phyloP scores from a whole-genome alignment of 2,113 vertebrate species.

The Crotalus helleri region DNA sequence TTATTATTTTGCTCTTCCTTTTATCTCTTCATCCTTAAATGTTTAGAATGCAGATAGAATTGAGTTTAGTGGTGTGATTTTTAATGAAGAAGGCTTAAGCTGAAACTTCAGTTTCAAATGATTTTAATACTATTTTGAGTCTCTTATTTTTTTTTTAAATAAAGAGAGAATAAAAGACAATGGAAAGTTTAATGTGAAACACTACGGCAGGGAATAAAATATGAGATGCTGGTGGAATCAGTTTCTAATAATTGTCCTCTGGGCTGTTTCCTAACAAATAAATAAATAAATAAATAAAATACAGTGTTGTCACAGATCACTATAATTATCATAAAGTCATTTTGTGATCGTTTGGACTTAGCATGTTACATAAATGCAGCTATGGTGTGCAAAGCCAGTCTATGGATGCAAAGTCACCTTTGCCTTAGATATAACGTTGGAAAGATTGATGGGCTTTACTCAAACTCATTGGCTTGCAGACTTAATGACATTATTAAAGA shows the following conservation, averaged over 20 bases:
- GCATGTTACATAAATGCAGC: background rate
- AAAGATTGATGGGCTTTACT: background rate
- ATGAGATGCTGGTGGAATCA: background rate
- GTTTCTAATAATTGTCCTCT: background rate
- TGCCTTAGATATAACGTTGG: background rate
- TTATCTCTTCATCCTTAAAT: background rate
- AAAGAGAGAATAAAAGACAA: background rate
- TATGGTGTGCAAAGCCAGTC: background rate
- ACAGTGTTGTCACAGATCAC: background rate
- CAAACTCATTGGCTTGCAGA: background rate
- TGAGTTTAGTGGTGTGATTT: background rate
- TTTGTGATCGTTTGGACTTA: background rate
- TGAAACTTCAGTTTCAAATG: background rate
- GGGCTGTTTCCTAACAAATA: background rate
- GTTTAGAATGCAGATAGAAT: background rate
- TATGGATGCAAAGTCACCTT: background rate
- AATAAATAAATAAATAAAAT: background rate
- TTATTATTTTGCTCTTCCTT: background rate
- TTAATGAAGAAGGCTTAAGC: background rate
- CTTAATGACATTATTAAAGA: slow-evolving; percentile 3
- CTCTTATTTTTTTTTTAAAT: background rate
- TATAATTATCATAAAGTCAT: background rate
- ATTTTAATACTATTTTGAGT: background rate
- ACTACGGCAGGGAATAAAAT: background rate
- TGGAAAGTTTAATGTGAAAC: background rate